Evolutionary conservation across 2,113 vertebrate species (phyloP).

Genomic region (Vidua macroura): DNA sequence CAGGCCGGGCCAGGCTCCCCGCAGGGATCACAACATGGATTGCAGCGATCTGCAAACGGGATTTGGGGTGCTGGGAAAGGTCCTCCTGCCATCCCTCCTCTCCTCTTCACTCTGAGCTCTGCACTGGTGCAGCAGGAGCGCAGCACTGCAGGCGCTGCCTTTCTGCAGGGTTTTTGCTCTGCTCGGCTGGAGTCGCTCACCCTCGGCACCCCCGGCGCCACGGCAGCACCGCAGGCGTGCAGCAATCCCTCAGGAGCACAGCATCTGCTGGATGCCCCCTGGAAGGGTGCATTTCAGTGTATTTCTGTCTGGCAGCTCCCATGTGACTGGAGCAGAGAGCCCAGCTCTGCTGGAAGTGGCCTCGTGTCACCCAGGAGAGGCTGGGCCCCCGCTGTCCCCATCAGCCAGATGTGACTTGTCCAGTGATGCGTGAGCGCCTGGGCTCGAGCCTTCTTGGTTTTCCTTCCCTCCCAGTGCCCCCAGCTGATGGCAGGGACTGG

Average conservation of each 20-base stretch:
- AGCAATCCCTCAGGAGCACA: background rate
- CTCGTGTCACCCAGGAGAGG: background rate
- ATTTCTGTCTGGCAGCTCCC: background rate
- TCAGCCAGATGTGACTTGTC: background rate
- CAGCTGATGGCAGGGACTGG: background rate
- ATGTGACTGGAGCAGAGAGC: rapidly evolving
- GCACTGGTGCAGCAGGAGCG: background rate
- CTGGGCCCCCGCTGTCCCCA: background rate
- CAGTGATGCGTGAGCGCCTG: rapidly evolving
- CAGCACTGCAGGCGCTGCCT: background rate
- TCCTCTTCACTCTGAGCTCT: background rate
- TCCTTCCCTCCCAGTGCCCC: background rate
- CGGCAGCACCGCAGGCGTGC: background rate
- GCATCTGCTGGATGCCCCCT: background rate
- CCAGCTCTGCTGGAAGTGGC: background rate
- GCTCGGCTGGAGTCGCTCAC: background rate
- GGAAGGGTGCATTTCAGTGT: background rate
- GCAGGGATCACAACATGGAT: rapidly evolving
- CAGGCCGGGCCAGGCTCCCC: rapidly evolving
- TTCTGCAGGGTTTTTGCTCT: background rate
- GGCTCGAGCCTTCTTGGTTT: background rate
- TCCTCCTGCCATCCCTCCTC: background rate
- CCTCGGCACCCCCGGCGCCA: background rate
- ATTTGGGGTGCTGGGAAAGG: background rate
- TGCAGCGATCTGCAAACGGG: rapidly evolving